A percentile compares a stretch with the other conserved stretches of the same genome.
These are phyloP conservation scores for Micromesistius poutassou DNA, from an alignment of 2,797 vertebrate genomes.

Conservation along the genomic window DNA sequence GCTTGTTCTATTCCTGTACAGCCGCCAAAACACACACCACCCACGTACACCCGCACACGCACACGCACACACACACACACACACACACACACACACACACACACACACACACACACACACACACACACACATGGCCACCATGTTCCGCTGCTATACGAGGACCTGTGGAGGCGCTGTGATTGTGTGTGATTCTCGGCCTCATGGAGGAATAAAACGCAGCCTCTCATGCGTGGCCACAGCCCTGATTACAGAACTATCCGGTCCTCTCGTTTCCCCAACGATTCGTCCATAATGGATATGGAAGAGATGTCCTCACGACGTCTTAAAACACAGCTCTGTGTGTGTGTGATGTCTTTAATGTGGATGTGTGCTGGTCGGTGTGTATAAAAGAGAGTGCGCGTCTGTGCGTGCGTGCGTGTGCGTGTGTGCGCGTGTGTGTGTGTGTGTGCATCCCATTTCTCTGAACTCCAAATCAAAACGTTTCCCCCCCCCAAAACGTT, in stretches of 20 bases:
- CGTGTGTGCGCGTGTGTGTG: not conserved
- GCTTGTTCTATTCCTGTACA: not conserved
- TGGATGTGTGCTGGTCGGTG: not conserved
- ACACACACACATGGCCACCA: constrained; percentile 50
- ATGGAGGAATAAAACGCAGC: constrained; percentile 55
- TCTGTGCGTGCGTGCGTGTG: not conserved
- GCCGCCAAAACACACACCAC: too few species aligned
- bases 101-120: constrained; percentile 4
- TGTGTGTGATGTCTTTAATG: constrained; percentile 34
- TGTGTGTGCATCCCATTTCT: not conserved
- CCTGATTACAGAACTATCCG: constrained; percentile 64
- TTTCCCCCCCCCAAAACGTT: not conserved
- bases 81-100: constrained; percentile 11
- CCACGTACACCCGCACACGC: too few species aligned
- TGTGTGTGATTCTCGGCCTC: constrained; percentile 46
- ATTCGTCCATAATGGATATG: constrained; percentile 50
- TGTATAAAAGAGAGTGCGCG: not conserved
- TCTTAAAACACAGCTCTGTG: not conserved
- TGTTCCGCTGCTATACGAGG: constrained; percentile 19
- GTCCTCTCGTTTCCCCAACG: constrained; percentile 43
- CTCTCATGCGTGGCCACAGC: constrained; percentile 58
- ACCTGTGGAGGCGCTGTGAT: not conserved
- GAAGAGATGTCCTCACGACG: not conserved
- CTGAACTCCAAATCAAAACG: not conserved
- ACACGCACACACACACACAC: too few species aligned